These are phyloP conservation scores for Elaphurus davidianus DNA, from an alignment of 2,113 vertebrate genomes.

Conservation along the genomic window DNA sequence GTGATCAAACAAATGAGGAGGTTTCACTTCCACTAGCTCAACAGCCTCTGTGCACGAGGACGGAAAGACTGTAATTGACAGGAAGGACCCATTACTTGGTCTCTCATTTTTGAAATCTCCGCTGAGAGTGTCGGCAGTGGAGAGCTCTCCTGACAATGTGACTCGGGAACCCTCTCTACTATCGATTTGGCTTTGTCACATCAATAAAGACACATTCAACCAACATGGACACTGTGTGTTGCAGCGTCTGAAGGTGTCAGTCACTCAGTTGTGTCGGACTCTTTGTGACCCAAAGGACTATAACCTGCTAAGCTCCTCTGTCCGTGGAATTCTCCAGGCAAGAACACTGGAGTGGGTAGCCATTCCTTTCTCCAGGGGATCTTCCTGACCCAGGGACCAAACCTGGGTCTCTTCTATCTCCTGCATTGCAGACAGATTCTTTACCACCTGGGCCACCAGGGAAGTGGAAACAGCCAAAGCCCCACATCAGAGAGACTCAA, in stretches of 20 bases:
- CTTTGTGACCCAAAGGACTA: neutral
- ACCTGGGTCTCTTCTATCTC: neutral
- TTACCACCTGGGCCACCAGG: neutral
- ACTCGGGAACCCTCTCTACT: neutral
- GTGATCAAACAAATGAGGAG: neutral
- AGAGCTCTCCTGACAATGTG: neutral
- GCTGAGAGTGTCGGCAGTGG: neutral
- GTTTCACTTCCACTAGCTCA: neutral
- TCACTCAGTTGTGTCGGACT: neutral
- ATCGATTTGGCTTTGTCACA: neutral
- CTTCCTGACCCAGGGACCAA: neutral
- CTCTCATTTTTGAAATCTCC: constrained; percentile 1
- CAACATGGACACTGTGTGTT: fast-evolving
- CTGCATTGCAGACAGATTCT: neutral
- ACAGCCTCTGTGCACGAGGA: neutral
- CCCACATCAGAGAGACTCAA: neutral
- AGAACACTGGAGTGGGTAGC: neutral
- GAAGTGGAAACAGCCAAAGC: neutral
- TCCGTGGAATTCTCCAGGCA: neutral
- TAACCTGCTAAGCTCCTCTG: neutral
- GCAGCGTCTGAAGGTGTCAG: neutral
- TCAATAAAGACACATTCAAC: neutral
- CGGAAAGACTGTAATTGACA: neutral
- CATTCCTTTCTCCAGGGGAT: neutral
- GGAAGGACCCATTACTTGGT: neutral